A percentile compares a stretch with the other conserved stretches of the same genome.
Evolutionary conservation across 2,888 invertebrate genomes (phyloP).

Genomic region (Drosophila vallismaia): DNA sequence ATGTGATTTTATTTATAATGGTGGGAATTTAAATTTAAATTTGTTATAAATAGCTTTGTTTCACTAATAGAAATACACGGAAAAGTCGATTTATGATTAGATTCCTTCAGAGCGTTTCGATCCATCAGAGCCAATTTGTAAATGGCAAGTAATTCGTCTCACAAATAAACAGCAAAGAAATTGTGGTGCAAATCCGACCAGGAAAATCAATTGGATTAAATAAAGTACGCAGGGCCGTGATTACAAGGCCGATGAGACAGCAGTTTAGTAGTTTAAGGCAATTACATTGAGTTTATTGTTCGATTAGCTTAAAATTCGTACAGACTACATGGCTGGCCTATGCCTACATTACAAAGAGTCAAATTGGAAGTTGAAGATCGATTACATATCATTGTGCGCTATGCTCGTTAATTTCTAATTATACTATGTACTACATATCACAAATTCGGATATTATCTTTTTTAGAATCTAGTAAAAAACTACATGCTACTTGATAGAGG

Average conservation of each 20-base stretch:
- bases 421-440: conserved; percentile 57
- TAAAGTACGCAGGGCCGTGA: conserved; percentile 22
- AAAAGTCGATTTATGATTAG: conserved; percentile 32
- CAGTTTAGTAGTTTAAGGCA: conserved; percentile 45
- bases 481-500: conserved; percentile 51
- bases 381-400: conserved; percentile 65
- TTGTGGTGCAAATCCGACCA: conserved; percentile 10
- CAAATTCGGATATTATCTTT: conserved; percentile 57
- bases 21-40: conserved; percentile 45
- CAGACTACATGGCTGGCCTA: conserved; percentile 7
- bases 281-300: conserved; percentile 52
- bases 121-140: conserved; percentile 35
- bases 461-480: conserved; percentile 60
- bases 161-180: conserved; percentile 24
- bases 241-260: conserved; percentile 33
- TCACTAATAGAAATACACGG: conserved; percentile 5
- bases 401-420: conserved; percentile 50
- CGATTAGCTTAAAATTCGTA: conserved; percentile 42
- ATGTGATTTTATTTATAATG: conserved; percentile 47
- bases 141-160: conserved; percentile 48
- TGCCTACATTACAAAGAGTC: conserved; percentile 21
- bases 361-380: conserved; percentile 53
- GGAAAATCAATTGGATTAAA: conserved; percentile 34
- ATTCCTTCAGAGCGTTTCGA: conserved; percentile 23
- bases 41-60: conserved; percentile 37